Base-by-base conservation (phyloP, 2,113 vertebrate species). In the Epinephelus fuscoguttatus region DNA sequence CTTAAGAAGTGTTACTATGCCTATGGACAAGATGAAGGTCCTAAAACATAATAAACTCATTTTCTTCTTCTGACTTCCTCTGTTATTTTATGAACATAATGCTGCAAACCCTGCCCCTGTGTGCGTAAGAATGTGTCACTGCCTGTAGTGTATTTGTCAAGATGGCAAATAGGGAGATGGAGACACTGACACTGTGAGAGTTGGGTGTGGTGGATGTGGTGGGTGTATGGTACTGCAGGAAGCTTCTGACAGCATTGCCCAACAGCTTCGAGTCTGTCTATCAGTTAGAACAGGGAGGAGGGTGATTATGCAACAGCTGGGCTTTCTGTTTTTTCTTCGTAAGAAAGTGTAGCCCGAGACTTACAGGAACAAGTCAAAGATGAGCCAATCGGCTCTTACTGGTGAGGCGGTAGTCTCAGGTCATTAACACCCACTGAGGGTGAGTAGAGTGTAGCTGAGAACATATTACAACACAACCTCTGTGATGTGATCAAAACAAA, bases 301-400 rank as follows among this genome's bases (percentile, higher is more conserved):
- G 84, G 33, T 21, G 42, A 73, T 85, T 84, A 78, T 56, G 80
- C 73, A 89, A 89, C 77, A 85, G 80, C 71, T 62, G 62, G 78
- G 61, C 53, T 85, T 80, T 92, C 68, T 89, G 75, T 81, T 77
- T 84, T 70, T 82, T 87, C 89, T 80, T 92, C 84, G 87, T 75
- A 85, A 81, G 61, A 77, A 59, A 53, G 27, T 27, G 61, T 12
- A 55, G 49, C 50, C 25, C 73, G 30, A 0, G 2, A 52, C 64
- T 90, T 88, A 76, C 70, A 21, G 78, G 84, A 91, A 88, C 37
- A 25, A 66, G 70, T 49, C 25, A 3, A 21, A 63, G 55, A 78
- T 53, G 76, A 90, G 60, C 78, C 78, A 89, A 84, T 85, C 78
- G 9, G 33, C 78, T 49, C 21, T 68, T 19, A 37, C 5, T 57